Conservation (phyloP, 2,797 vertebrate species). For the Pogonophryne albipinna region DNA sequence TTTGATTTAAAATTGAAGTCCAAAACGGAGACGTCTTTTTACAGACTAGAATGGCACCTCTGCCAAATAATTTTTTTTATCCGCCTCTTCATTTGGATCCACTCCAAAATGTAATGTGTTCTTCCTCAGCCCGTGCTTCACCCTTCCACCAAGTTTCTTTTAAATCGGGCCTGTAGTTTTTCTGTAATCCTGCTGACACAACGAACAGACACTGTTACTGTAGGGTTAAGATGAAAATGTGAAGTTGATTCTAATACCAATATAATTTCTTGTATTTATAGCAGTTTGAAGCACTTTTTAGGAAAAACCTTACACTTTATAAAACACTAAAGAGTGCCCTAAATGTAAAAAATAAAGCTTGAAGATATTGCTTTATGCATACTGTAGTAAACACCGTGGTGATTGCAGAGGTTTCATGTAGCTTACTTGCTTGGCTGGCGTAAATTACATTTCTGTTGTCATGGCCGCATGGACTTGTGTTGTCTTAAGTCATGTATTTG, state of each 20-base stretch:
- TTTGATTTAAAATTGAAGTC: neutral
- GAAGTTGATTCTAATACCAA: neutral
- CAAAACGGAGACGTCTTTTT: neutral
- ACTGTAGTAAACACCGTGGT: too few relatives aligned
- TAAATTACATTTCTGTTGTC: slow-evolving; percentile 24
- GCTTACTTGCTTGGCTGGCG: slow-evolving; percentile 1
- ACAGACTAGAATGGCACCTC: too few relatives aligned
- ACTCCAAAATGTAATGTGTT: neutral
- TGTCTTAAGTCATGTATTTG: slow-evolving; percentile 33
- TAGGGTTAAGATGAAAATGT: neutral
- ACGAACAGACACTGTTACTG: neutral
- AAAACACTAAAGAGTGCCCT: neutral
- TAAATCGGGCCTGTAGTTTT: neutral
- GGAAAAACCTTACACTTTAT: slow-evolving; percentile 11
- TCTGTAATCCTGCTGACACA: neutral
- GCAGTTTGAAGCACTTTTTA: slow-evolving; percentile 39
- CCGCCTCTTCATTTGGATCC: neutral
- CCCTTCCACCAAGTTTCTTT: neutral
- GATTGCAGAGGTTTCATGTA: slow-evolving; percentile 13
- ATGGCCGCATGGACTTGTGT: slow-evolving; percentile 22
- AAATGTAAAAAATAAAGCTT: neutral
- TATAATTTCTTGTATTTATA: slow-evolving; percentile 21
- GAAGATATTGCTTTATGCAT: too few relatives aligned
- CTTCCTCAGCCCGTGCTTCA: neutral
- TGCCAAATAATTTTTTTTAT: neutral